Conservation (phyloP, 53 echinoderm and acorn worm species). For the Patiria pectinifera region DNA sequence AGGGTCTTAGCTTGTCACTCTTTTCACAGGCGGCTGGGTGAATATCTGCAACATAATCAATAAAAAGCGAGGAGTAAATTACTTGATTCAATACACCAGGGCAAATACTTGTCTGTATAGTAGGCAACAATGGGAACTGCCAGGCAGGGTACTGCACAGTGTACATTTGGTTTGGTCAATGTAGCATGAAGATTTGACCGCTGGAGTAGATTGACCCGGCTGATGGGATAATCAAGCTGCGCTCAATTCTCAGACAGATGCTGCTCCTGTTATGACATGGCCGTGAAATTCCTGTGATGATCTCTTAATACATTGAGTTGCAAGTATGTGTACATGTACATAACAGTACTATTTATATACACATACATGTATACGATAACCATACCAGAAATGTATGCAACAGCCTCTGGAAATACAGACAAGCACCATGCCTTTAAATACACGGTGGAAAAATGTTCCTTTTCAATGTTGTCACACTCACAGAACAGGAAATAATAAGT, state of each 20-base stretch:
- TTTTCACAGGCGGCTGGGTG: slow-evolving; percentile 14
- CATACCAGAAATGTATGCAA: background rate
- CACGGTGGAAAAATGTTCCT: too few relatives aligned
- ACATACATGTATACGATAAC: background rate
- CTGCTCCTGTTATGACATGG: background rate
- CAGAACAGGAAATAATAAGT: too few relatives aligned
- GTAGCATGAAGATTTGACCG: slow-evolving; percentile 36
- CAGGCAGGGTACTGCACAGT: slow-evolving; percentile 7
- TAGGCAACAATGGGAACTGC: slow-evolving; percentile 28
- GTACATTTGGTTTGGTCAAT: slow-evolving; percentile 52
- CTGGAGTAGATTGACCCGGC: slow-evolving; percentile 18
- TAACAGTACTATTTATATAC: background rate
- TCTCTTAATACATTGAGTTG: background rate
- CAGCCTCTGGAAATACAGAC: background rate
- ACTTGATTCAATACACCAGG: slow-evolving; percentile 48
- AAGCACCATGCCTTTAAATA: too few relatives aligned
- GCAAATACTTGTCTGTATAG: slow-evolving; percentile 30
- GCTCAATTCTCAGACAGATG: slow-evolving; percentile 38
- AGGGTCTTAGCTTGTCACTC: slow-evolving; percentile 52
- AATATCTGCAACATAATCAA: slow-evolving; percentile 61
- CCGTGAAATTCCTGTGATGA: slow-evolving; percentile 22
- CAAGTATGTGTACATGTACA: background rate
- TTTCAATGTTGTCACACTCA: too few relatives aligned
- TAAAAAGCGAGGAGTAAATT: slow-evolving; percentile 52
- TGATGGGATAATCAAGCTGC: slow-evolving; percentile 35